These are phyloP conservation scores for Bovichtus diacanthus DNA, from an alignment of 2,797 vertebrate genomes.

Conservation along the genomic window DNA sequence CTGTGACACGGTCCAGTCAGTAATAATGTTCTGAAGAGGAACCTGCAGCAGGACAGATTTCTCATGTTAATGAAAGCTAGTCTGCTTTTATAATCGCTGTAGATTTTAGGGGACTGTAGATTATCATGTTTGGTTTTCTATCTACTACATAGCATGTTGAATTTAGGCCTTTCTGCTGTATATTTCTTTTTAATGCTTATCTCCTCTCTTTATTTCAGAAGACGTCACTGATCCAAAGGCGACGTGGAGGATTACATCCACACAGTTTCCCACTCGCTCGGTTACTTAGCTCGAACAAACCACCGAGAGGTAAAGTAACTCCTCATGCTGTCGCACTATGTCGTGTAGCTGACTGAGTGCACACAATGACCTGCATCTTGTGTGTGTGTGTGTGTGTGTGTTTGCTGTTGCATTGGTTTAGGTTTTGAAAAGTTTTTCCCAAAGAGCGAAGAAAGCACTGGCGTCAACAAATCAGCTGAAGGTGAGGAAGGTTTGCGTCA, in stretches of 20 bases:
- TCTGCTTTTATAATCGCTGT: neutral
- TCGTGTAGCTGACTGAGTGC: conserved; percentile 1
- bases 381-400: conserved; percentile 18
- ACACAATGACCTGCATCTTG: conserved; percentile 2
- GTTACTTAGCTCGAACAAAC: conserved; percentile 79
- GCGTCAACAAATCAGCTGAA: conserved; percentile 51
- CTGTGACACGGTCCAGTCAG: neutral
- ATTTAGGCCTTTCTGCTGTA: neutral
- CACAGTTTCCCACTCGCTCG: conserved; percentile 49
- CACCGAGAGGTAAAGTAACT: conserved; percentile 80
- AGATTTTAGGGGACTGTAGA: neutral
- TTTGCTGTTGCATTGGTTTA: conserved; percentile 52
- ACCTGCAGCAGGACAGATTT: neutral
- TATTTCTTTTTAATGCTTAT: too few relatives aligned
- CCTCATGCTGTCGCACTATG: neutral
- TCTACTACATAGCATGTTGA: neutral
- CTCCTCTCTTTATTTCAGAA: conserved; percentile 63
- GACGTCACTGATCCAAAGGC: conserved; percentile 44
- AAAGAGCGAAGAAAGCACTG: conserved; percentile 66
- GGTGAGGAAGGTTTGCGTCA: conserved; percentile 45
- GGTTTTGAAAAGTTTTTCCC: conserved; percentile 85
- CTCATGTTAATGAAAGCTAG: neutral
- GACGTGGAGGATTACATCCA: conserved; percentile 55
- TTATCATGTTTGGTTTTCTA: neutral
- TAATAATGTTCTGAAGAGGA: too few relatives aligned